Conservation (phyloP, 2,797 vertebrate species). For the Phyllotis vaccarum region DNA sequence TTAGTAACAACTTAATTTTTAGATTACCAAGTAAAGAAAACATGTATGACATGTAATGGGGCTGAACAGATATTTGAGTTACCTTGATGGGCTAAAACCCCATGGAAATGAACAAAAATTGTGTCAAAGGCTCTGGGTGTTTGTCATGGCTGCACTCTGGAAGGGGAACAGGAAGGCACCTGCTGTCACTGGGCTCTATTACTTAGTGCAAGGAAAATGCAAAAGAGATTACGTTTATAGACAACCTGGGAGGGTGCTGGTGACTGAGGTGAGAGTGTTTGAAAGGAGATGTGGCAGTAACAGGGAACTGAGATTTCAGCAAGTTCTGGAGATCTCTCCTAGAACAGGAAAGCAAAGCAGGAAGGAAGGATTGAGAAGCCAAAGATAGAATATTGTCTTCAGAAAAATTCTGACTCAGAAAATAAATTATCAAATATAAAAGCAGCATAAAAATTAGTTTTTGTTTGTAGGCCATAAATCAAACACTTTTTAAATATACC, state of each 20-base stretch:
- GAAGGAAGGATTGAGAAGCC: constrained; percentile 38
- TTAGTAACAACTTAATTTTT: constrained; percentile 41
- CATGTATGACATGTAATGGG: neutral
- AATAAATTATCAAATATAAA: constrained; percentile 59
- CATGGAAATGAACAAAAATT: neutral
- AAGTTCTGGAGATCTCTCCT: neutral
- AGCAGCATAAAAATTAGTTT: constrained; percentile 66
- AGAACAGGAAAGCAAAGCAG: constrained; percentile 16
- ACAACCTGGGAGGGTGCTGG: neutral
- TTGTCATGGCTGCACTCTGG: neutral
- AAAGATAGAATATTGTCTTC: constrained; percentile 53
- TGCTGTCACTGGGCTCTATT: constrained; percentile 17
- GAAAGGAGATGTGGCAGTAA: neutral
- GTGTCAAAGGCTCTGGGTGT: constrained; percentile 19
- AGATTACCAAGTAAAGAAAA: constrained; percentile 6
- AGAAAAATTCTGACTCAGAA: constrained; percentile 57
- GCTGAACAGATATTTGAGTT: neutral
- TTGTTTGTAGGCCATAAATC: constrained; percentile 50
- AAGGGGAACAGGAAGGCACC: neutral
- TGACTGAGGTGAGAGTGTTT: constrained; percentile 1
- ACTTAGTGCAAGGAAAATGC: constrained; percentile 13
- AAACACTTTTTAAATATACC: constrained; percentile 52
- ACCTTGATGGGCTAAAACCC: constrained; percentile 6
- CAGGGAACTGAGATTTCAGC: constrained; percentile 6
- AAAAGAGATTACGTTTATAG: constrained; percentile 48